Evolutionary conservation across 2,888 invertebrate species (phyloP).

Genomic region (Holacanthella duospinosa): DNA sequence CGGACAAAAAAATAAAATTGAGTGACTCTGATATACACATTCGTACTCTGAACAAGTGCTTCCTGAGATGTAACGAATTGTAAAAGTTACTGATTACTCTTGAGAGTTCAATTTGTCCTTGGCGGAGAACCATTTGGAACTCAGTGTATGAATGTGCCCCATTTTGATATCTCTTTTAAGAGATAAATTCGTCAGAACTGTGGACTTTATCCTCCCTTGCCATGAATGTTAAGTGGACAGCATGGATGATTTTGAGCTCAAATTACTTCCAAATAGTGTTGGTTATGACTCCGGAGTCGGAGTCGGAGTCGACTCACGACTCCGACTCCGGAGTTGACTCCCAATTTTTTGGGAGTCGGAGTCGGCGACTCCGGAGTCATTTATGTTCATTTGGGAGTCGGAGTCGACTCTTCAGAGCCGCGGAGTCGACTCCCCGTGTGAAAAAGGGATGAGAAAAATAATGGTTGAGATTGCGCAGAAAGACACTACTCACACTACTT

Average conservation of each 20-base stretch:
- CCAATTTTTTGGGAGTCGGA: no score
- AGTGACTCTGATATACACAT: conserved; percentile 52
- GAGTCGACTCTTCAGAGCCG: no score
- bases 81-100: conserved; percentile 46
- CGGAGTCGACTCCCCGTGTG: no score
- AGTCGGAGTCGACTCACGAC: no score
- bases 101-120: conserved; percentile 31
- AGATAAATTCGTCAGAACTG: conserved; percentile 25
- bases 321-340: no score
- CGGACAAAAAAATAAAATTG: conserved; percentile 4
- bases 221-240: conserved; percentile 26
- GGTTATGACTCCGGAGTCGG: no score
- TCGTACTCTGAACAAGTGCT: conserved; percentile 57
- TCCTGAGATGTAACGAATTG: conserved; percentile 54
- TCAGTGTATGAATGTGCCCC: conserved; percentile 30
- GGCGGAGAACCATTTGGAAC: conserved; percentile 30
- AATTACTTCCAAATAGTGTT: conserved; percentile 14
- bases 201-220: conserved; percentile 23
- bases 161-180: conserved; percentile 28
- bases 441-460: no score
- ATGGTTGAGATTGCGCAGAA: no score
- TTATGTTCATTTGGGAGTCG: no score
- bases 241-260: conserved; percentile 28
- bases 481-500: no score
- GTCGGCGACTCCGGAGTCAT: no score